Evolutionary conservation across 2,797 vertebrate species (phyloP).

Genomic region (Thripadectes ignobilis): DNA sequence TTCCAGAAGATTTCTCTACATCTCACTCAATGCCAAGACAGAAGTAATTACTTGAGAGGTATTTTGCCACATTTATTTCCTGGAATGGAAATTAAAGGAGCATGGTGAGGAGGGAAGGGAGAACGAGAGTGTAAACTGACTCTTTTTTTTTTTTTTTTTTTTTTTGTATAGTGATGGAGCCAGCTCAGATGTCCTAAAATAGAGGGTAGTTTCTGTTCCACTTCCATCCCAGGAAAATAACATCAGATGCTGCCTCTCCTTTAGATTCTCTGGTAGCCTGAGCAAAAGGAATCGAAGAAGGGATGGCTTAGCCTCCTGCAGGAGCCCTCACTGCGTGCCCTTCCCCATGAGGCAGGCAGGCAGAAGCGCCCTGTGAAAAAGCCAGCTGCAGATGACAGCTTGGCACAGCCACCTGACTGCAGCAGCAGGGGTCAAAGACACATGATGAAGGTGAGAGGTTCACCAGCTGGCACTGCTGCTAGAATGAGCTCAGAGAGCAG

Average conservation of each 20-base stretch:
- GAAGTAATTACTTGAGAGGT: neutral
- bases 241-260: neutral
- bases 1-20: neutral
- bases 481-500: constrained; percentile 10
- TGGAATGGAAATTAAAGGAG: constrained; percentile 16
- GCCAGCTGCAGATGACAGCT: neutral
- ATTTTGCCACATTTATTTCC: constrained; percentile 16
- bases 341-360: neutral
- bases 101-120: neutral
- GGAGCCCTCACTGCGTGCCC: neutral
- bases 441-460: neutral
- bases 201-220: neutral
- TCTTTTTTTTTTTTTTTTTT: neutral
- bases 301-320: neutral
- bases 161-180: neutral
- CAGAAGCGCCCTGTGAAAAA: neutral
- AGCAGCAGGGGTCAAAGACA: constrained; percentile 12
- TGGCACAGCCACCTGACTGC: neutral
- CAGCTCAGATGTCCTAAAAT: constrained; percentile 23
- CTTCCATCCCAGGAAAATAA: neutral
- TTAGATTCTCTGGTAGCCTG: neutral
- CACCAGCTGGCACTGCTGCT: neutral
- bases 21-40: neutral
- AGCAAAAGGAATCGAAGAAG: neutral
- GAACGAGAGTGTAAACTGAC: neutral